phyloP scores from a whole-genome alignment of 2,888 invertebrate genomes.

The Troides aeacus region DNA sequence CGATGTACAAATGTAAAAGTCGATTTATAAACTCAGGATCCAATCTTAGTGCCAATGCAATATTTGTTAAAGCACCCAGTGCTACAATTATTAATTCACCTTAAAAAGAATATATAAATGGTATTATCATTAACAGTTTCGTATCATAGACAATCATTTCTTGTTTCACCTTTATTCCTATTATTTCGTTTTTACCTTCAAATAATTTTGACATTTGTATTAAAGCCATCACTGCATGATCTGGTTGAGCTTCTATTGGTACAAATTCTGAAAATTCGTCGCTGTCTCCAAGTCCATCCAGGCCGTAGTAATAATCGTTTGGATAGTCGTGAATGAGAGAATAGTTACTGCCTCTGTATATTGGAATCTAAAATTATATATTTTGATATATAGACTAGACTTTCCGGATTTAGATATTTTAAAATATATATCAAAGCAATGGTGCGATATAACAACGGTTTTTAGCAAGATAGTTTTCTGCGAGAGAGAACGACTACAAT shows the following conservation, averaged over 20 bases:
- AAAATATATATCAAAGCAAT: too few relatives aligned
- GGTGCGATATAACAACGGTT: too few relatives aligned
- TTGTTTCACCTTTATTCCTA: neutral
- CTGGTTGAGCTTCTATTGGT: slow-evolving; percentile 52
- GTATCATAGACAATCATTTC: neutral
- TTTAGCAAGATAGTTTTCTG: too few relatives aligned
- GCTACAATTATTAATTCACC: slow-evolving; percentile 81
- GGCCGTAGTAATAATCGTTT: slow-evolving; percentile 70
- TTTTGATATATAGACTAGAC: too few relatives aligned
- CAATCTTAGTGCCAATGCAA: slow-evolving; percentile 85
- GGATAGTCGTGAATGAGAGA: slow-evolving; percentile 51
- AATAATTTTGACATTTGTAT: slow-evolving; percentile 50
- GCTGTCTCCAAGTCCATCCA: slow-evolving; percentile 68
- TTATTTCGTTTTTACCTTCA: slow-evolving; percentile 38
- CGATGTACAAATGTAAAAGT: slow-evolving; percentile 84
- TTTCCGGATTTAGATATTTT: too few relatives aligned
- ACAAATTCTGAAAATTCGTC: slow-evolving; percentile 68
- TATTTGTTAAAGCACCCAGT: slow-evolving; percentile 88
- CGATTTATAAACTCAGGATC: slow-evolving; percentile 82
- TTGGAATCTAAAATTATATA: slow-evolving; percentile 75
- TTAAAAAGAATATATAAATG: slow-evolving; percentile 44
- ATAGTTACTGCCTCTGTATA: slow-evolving; percentile 79
- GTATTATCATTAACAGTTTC: neutral
- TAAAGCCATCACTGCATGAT: slow-evolving; percentile 80
- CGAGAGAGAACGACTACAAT: too few relatives aligned